Percentiles rank a stretch among this genome's conserved stretches.
Evolutionary conservation across 1,140 invertebrate genomes (phyloP).

Genomic region (Drosophila insularis): DNA sequence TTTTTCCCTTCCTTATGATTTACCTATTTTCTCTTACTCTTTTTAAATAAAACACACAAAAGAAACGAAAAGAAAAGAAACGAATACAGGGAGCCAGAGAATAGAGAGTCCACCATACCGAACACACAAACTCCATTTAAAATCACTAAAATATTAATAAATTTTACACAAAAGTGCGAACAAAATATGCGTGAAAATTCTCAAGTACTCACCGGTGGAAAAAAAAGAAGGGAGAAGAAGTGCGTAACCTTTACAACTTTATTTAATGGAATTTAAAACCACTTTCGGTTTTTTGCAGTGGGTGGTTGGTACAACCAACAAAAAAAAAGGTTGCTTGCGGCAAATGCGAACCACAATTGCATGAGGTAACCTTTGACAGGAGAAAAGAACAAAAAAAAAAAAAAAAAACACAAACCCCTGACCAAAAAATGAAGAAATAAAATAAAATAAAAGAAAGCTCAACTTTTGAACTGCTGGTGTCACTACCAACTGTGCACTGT

Average conservation of each 20-base stretch:
- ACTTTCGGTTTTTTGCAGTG: conserved; percentile 54
- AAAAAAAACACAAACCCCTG: conserved; percentile 45
- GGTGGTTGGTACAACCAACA: conserved; percentile 35
- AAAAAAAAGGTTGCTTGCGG: conserved; percentile 63
- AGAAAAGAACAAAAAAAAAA: conserved; percentile 22
- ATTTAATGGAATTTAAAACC: conserved; percentile 82
- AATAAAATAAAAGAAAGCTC: conserved; percentile 60
- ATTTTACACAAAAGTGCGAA: conserved; percentile 80
- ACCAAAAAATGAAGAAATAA: conserved; percentile 16
- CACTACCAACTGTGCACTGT: conserved; percentile 70
- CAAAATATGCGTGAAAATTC: conserved; percentile 81
- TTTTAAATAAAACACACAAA: conserved; percentile 11
- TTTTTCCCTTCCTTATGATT: neutral
- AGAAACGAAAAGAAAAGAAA: conserved; percentile 4
- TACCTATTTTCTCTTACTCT: neutral
- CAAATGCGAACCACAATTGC: conserved; percentile 68
- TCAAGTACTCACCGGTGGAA: conserved; percentile 32
- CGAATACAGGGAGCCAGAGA: neutral
- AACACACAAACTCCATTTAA: conserved; percentile 77
- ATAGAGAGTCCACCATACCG: conserved; percentile 23
- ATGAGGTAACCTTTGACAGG: conserved; percentile 75
- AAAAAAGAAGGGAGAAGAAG: neutral
- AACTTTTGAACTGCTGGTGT: conserved; percentile 57
- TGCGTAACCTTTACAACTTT: conserved; percentile 75
- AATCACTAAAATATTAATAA: conserved; percentile 82